phyloP scores from a whole-genome alignment of 2,888 invertebrate genomes.

The Acrobeloides nanus region DNA sequence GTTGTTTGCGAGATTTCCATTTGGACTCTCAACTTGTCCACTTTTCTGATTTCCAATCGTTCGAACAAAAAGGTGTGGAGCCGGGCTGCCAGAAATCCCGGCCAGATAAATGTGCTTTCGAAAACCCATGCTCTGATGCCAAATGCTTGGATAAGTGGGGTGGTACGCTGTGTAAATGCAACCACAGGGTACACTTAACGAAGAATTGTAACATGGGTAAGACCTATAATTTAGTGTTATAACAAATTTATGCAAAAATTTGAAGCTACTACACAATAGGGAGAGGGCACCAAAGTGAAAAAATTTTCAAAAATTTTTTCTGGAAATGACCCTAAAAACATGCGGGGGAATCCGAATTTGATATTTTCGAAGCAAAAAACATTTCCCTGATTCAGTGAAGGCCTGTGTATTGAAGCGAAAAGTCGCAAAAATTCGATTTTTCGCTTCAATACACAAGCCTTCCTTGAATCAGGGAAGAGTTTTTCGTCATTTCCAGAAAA shows the following conservation, averaged over 20 bases:
- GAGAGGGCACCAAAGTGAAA: no score
- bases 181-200: constrained; percentile 28
- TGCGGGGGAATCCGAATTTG: no score
- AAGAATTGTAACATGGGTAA: constrained; percentile 12
- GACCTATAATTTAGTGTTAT: not conserved
- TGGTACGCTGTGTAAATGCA: constrained; percentile 36
- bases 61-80: constrained; percentile 33
- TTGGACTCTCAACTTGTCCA: constrained; percentile 33
- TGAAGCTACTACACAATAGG: no score
- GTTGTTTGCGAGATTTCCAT: constrained; percentile 30
- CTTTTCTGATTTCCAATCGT: constrained; percentile 33
- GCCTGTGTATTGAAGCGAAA: no score
- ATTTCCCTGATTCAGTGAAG: no score
- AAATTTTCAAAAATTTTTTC: no score
- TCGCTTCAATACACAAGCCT: no score
- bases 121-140: constrained; percentile 25
- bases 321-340: no score
- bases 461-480: no score
- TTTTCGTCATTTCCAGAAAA: no score
- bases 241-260: no score
- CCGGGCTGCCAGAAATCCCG: constrained; percentile 27
- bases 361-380: not conserved
- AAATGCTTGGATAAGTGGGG: constrained; percentile 38
- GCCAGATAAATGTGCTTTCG: constrained; percentile 19
- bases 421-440: no score